phyloP scores from a whole-genome alignment of 2,888 invertebrate species.

The Drosophila borealis region DNA sequence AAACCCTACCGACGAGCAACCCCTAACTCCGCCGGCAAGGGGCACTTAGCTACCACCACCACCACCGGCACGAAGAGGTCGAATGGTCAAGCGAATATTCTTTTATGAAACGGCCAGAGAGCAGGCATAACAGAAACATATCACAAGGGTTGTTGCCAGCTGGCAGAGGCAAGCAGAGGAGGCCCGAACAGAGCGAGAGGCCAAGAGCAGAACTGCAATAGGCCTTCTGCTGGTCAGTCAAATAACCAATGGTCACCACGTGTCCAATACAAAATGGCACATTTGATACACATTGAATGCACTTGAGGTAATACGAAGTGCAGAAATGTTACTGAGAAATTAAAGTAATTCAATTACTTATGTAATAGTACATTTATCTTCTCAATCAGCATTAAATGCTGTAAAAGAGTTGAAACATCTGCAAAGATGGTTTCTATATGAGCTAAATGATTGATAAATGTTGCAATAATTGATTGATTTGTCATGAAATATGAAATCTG shows the following conservation, averaged over 20 bases:
- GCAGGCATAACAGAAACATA: conserved; percentile 32
- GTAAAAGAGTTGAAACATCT: no score
- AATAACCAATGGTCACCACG: conserved; percentile 48
- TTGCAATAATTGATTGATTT: no score
- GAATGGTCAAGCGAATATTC: conserved; percentile 60
- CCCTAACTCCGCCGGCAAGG: conserved; percentile 32
- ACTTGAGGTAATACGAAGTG: background rate
- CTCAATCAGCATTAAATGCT: no score
- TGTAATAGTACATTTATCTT: no score
- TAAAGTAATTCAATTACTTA: no score
- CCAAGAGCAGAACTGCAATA: background rate
- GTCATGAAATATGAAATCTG: no score
- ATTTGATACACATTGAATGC: conserved; percentile 1
- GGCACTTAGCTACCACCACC: conserved; percentile 32
- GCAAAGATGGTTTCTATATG: no score
- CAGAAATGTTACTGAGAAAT: no score
- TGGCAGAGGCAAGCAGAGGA: background rate
- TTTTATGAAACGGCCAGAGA: conserved; percentile 11
- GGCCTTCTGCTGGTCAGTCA: conserved; percentile 67
- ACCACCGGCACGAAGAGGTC: conserved; percentile 15
- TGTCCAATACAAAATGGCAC: conserved; percentile 52
- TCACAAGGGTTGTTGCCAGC: conserved; percentile 20
- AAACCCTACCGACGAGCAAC: conserved; percentile 44
- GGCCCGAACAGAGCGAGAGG: background rate
- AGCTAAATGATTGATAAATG: no score